A percentile compares a stretch with the other conserved stretches of the same genome.
Evolutionary conservation across 2,113 vertebrate genomes (phyloP).

Genomic region (Ciconia boyciana): DNA sequence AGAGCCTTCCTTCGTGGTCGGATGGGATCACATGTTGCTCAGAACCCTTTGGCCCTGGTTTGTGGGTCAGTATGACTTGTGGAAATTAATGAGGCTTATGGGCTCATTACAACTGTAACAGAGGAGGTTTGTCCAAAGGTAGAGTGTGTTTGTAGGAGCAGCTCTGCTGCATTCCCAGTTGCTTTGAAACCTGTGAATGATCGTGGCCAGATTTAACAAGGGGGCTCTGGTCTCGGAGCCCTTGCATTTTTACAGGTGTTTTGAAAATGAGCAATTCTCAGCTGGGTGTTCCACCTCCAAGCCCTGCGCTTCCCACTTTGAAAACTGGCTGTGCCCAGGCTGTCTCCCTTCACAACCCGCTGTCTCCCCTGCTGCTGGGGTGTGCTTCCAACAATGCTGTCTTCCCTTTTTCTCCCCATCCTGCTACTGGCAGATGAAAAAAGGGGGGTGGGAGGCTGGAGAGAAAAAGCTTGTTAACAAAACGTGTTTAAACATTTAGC

Average conservation of each 20-base stretch:
- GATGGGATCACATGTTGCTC: background rate
- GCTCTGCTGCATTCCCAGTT: background rate
- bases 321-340: background rate
- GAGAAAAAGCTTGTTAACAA: background rate
- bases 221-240: background rate
- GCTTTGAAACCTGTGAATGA: background rate
- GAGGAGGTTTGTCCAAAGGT: background rate
- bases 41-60: background rate
- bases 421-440: background rate
- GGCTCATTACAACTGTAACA: background rate
- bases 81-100: background rate
- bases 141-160: background rate
- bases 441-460: background rate
- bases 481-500: background rate
- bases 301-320: background rate
- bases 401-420: background rate
- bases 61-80: background rate
- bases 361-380: background rate
- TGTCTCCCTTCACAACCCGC: background rate
- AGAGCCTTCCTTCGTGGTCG: background rate
- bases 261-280: background rate
- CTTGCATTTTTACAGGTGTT: background rate
- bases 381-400: accelerated
- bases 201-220: no score
- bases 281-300: background rate